Evolutionary conservation across 2,113 vertebrate species (phyloP).

Genomic region (Carassius auratus): DNA sequence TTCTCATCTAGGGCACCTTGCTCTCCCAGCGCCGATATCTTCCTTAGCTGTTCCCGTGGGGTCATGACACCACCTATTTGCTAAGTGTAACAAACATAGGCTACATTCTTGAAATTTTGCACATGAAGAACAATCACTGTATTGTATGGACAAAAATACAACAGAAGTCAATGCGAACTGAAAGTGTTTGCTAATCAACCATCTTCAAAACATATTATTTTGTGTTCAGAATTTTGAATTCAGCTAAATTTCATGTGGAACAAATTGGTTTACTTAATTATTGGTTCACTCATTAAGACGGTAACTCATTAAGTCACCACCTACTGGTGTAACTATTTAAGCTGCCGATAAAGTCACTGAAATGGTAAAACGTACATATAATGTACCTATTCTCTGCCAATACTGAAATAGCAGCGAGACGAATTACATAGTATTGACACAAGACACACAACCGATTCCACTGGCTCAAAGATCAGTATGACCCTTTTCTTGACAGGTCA

Average conservation of each 20-base stretch:
- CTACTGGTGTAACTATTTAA: not conserved
- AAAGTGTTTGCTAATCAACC: no score
- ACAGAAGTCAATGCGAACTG: no score
- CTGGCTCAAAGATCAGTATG: not conserved
- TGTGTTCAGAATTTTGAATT: no score
- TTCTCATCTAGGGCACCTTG: conserved; percentile 84
- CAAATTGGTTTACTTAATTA: no score
- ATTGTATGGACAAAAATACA: no score
- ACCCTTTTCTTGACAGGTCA: not conserved
- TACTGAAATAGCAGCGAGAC: not conserved
- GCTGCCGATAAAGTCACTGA: not conserved
- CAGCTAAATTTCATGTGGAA: not conserved
- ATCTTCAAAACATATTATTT: no score
- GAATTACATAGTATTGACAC: not conserved
- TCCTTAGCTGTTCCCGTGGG: conserved; percentile 84
- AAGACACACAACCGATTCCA: not conserved
- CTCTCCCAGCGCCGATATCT: conserved; percentile 83
- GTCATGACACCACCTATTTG: conserved; percentile 76
- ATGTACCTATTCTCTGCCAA: not conserved
- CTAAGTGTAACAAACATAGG: not conserved
- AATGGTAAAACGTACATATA: not conserved
- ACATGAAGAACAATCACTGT: no score
- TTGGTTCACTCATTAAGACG: no score
- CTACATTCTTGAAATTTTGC: not conserved
- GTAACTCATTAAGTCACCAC: no score